Conservation (phyloP, 2,113 vertebrate genomes). For the Mirza zaza region DNA sequence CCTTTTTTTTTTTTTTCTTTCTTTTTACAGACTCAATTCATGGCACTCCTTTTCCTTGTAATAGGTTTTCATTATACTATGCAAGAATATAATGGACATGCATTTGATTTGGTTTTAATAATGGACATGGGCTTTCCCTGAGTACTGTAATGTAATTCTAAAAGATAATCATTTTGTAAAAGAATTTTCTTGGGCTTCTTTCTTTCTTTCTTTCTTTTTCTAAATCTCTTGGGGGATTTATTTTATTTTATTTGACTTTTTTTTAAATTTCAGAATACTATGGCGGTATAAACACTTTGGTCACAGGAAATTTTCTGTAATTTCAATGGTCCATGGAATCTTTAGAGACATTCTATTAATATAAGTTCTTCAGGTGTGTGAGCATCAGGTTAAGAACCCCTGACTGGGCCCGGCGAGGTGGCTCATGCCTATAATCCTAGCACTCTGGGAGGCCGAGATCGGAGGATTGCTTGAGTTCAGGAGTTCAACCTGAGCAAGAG, state of each 20-base stretch:
- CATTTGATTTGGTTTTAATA: constrained; percentile 29
- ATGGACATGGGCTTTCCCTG: background rate
- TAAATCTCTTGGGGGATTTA: too few species aligned
- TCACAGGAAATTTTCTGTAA: background rate
- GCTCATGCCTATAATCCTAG: too few species aligned
- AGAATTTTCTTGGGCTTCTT: background rate
- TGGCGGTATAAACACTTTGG: too few species aligned
- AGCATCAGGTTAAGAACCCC: background rate
- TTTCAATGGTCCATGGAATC: background rate
- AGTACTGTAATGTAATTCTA: background rate
- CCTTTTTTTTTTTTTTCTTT: background rate
- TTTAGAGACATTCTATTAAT: background rate
- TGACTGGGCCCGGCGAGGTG: too few species aligned
- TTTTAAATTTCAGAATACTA: too few species aligned
- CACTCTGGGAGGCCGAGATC: too few species aligned
- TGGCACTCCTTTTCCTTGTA: background rate
- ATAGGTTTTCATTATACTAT: background rate
- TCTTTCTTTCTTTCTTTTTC: background rate
- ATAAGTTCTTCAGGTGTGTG: background rate
- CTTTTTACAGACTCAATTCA: too few species aligned
- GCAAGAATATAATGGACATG: background rate
- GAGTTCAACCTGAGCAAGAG: too few species aligned
- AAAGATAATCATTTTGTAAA: background rate
- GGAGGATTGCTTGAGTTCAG: too few species aligned
- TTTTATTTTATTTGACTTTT: too few species aligned